Evolutionary conservation across 2,113 vertebrate genomes (phyloP).

Genomic region (Dipodomys spectabilis): DNA sequence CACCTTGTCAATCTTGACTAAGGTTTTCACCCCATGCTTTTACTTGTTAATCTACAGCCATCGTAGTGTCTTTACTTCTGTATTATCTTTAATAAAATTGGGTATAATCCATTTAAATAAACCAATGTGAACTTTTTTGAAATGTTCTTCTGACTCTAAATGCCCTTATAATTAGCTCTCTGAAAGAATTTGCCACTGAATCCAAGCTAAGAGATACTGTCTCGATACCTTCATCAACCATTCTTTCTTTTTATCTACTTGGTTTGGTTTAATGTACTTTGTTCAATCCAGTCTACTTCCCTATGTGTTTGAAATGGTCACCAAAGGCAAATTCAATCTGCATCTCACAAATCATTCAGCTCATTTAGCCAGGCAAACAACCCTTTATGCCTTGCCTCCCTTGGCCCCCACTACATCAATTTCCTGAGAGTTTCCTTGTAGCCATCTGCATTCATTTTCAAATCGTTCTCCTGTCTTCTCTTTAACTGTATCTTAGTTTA

Average conservation of each 20-base stretch:
- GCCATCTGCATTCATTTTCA: background rate
- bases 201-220: background rate
- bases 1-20: fast-evolving
- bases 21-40: background rate
- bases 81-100: background rate
- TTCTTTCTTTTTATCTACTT: background rate
- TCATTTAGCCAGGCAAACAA: background rate
- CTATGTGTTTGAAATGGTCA: background rate
- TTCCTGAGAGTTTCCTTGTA: background rate
- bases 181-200: background rate
- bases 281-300: background rate
- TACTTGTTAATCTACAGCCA: background rate
- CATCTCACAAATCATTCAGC: background rate
- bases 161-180: background rate
- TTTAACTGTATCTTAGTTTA: background rate
- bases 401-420: background rate
- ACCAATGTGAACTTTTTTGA: background rate
- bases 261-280: background rate
- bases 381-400: background rate
- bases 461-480: background rate
- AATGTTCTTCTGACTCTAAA: background rate
- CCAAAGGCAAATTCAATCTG: background rate
- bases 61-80: background rate
- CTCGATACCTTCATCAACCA: background rate
- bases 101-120: background rate